A percentile compares a stretch with the other conserved stretches of the same genome.
Evolutionary conservation across 2,888 invertebrate genomes (phyloP).

Genomic region (Anthrax anthrax): DNA sequence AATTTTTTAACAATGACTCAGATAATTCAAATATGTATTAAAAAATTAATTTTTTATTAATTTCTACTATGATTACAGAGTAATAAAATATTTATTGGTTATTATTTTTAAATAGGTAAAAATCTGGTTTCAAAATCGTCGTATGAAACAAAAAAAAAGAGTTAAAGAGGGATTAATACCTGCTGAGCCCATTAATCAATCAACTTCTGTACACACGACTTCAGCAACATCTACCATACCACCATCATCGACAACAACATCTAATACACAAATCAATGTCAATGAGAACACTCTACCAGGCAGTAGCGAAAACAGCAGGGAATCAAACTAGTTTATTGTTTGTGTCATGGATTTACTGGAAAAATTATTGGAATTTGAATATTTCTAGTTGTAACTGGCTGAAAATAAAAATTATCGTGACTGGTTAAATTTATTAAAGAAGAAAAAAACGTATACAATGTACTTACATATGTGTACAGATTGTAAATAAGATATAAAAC

Average conservation of each 20-base stretch:
- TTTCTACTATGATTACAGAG: too few relatives aligned
- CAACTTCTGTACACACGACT: constrained; percentile 28
- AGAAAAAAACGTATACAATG: too few relatives aligned
- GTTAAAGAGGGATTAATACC: constrained; percentile 83
- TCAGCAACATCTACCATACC: constrained; percentile 16
- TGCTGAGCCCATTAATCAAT: constrained; percentile 40
- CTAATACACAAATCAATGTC: constrained; percentile 12
- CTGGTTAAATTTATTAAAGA: too few relatives aligned
- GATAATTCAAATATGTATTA: too few relatives aligned
- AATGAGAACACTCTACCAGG: constrained; percentile 27
- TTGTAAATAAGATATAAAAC: too few relatives aligned
- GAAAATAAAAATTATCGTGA: too few relatives aligned
- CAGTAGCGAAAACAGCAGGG: constrained; percentile 58
- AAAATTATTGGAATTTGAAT: too few relatives aligned
- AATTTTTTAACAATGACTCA: too few relatives aligned
- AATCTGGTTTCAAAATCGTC: constrained; percentile 96
- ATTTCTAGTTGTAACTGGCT: too few relatives aligned
- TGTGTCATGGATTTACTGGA: not conserved
- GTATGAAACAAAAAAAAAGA: constrained; percentile 97
- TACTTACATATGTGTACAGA: too few relatives aligned
- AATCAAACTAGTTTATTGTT: constrained; percentile 39
- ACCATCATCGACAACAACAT: constrained; percentile 11
- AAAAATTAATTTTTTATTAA: too few relatives aligned
- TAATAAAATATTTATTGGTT: too few relatives aligned
- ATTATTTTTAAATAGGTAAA: constrained; percentile 56